A percentile compares a stretch with the other conserved stretches of the same genome.
Conservation (phyloP, 2,113 vertebrate genomes). For the Setophaga petechia region DNA sequence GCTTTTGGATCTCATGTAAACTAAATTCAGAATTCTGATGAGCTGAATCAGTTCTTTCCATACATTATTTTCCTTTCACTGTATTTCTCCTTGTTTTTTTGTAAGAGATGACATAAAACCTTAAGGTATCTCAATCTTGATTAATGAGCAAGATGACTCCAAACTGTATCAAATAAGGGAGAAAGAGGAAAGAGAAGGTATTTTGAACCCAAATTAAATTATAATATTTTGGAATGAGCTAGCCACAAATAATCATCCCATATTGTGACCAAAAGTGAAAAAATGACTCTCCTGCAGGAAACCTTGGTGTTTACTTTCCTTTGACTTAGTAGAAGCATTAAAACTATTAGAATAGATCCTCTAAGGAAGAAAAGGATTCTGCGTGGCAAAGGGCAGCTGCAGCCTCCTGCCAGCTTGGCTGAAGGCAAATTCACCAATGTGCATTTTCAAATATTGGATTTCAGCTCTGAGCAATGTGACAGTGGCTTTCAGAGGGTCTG, state of each 20-base stretch:
- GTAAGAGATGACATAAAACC: slow-evolving; percentile 1
- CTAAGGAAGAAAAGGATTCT: neutral
- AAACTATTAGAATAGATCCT: neutral
- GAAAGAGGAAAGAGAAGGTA: neutral
- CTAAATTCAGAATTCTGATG: slow-evolving; percentile 61
- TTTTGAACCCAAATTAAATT: neutral
- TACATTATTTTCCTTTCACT: slow-evolving; percentile 41
- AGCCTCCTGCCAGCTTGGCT: neutral
- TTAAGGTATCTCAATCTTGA: neutral
- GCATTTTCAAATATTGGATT: neutral
- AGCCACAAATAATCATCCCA: neutral
- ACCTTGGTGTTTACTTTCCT: neutral
- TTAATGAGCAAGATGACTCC: neutral
- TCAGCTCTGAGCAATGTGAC: neutral
- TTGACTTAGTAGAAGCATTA: neutral
- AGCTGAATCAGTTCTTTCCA: slow-evolving; percentile 54
- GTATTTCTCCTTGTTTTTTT: neutral
- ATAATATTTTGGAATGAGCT: neutral
- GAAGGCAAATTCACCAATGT: neutral
- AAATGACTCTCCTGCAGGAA: neutral
- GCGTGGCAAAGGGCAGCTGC: neutral
- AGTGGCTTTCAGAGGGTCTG: neutral
- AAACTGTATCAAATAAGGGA: neutral
- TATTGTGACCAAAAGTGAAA: neutral
- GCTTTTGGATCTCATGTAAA: slow-evolving; percentile 56